A percentile compares a stretch with the other conserved stretches of the same genome.
Evolutionary conservation across 1,140 invertebrate genomes (phyloP).

Genomic region (Dinothrombium tinctorium): DNA sequence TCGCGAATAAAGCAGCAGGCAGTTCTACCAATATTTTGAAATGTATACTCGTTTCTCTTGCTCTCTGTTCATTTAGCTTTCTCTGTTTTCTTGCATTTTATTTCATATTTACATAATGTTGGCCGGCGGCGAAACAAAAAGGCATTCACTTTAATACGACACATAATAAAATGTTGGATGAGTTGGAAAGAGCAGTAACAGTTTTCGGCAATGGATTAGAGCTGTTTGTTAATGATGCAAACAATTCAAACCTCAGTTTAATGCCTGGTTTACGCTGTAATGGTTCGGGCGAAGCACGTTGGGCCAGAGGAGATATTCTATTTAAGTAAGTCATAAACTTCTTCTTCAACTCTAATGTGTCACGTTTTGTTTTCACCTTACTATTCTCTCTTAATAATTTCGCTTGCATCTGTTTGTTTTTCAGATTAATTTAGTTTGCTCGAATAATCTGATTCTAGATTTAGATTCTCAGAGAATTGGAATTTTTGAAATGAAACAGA

Average conservation of each 20-base stretch:
- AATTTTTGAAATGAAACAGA: no score
- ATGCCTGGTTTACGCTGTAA: constrained; percentile 58
- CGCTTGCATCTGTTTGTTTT: no score
- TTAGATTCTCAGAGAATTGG: no score
- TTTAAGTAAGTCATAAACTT: constrained; percentile 28
- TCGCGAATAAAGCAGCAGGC: neutral
- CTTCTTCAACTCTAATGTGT: no score
- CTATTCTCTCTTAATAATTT: no score
- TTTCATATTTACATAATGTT: neutral
- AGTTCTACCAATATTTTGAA: no score
- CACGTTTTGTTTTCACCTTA: no score
- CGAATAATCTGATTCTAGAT: no score
- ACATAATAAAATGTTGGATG: constrained; percentile 45
- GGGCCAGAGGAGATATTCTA: constrained; percentile 44
- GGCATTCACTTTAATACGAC: constrained; percentile 76
- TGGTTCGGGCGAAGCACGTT: constrained; percentile 38
- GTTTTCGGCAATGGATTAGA: constrained; percentile 75
- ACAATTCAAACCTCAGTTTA: constrained; percentile 33
- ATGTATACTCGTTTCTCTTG: constrained; percentile 10
- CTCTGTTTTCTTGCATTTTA: constrained; percentile 1
- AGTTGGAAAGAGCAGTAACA: constrained; percentile 65
- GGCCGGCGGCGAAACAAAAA: no score
- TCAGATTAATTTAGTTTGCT: no score
- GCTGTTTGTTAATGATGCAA: constrained; percentile 47
- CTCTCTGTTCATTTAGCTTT: constrained; percentile 9